phyloP scores from a whole-genome alignment of 2,797 vertebrate species.

The Ciconia nigra region DNA sequence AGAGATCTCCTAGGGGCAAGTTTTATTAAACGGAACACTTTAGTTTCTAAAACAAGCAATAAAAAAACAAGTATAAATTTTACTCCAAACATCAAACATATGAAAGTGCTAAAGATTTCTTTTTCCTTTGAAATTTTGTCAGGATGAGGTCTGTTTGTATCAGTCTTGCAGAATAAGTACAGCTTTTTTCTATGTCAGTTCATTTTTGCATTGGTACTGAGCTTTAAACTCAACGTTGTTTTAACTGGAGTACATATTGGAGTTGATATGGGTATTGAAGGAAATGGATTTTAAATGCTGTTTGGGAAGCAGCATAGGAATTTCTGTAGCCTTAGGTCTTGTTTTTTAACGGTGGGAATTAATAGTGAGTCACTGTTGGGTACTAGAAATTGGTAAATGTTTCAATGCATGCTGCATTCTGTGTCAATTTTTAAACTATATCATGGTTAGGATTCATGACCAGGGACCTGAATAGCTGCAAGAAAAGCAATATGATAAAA shows the following conservation, averaged over 20 bases:
- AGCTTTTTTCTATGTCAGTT: background rate
- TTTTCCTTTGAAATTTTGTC: background rate
- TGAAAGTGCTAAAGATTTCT: background rate
- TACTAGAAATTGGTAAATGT: background rate
- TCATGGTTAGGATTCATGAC: background rate
- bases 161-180: background rate
- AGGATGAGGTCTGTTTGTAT: background rate
- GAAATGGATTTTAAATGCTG: background rate
- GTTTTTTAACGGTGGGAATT: background rate
- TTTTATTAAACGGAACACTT: background rate
- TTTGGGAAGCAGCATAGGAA: background rate
- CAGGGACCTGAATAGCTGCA: background rate
- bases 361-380: background rate
- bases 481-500: background rate
- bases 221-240: background rate
- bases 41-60: background rate
- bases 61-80: background rate
- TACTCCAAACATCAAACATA: background rate
- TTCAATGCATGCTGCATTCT: background rate
- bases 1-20: background rate
- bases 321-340: background rate
- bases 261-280: background rate
- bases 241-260: background rate
- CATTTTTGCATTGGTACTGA: background rate
- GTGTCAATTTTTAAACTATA: background rate